These are phyloP conservation scores for Dugesia japonica DNA, from an alignment of 2,888 invertebrate species.

Conservation along the genomic window DNA sequence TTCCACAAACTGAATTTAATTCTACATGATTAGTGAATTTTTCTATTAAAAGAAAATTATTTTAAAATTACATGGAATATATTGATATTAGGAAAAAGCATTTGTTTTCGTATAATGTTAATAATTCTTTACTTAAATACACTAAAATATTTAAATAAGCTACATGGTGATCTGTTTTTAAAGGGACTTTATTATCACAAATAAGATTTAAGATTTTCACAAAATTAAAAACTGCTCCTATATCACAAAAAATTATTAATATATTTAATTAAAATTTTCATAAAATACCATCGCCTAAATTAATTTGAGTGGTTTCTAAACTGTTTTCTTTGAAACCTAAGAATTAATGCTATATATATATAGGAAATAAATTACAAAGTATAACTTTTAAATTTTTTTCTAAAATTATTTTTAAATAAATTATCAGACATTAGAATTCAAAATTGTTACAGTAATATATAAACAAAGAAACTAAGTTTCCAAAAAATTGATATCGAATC, in stretches of 20 bases:
- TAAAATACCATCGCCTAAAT: not conserved
- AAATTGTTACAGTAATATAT: not conserved
- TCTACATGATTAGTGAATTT: not conserved
- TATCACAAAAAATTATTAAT: no score
- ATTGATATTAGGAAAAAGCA: not conserved
- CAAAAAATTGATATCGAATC: no score
- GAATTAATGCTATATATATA: not conserved
- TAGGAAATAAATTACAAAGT: not conserved
- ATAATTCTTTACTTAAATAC: not conserved
- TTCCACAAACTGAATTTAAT: not conserved
- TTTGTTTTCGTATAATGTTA: not conserved
- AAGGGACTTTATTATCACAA: not conserved
- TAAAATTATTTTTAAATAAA: constrained; percentile 1
- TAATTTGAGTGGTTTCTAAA: not conserved
- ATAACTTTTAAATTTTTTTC: not conserved
- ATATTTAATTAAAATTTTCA: not conserved
- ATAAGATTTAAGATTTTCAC: not conserved
- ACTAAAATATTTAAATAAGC: constrained; percentile 4
- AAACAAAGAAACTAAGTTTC: no score
- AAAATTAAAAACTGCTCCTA: not conserved
- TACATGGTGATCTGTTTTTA: not conserved
- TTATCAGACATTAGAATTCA: constrained; percentile 1
- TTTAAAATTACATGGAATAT: not conserved
- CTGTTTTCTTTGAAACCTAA: not conserved
- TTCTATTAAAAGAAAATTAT: no score